phyloP scores from a whole-genome alignment of 1,140 invertebrate genomes.

The Lepidurus apus region DNA sequence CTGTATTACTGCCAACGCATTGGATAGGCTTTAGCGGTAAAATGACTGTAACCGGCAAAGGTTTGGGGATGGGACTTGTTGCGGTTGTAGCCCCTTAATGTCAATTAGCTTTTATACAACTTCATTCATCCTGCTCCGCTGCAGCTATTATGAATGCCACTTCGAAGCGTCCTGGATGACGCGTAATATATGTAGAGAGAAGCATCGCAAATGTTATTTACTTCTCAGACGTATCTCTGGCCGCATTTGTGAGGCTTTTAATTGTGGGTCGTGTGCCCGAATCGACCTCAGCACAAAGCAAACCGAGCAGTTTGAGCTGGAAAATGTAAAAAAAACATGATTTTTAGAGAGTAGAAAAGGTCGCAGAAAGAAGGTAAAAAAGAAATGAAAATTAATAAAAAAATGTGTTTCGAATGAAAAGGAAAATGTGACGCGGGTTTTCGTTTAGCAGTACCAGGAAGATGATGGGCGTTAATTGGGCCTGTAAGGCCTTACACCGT shows the following conservation, averaged over 20 bases:
- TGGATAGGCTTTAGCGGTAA: neutral
- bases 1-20: neutral
- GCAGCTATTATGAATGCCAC: neutral
- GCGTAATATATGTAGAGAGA: neutral
- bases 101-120: constrained; percentile 22
- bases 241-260: neutral
- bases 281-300: too few species aligned
- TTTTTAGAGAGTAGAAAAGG: too few species aligned
- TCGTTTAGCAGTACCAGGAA: neutral
- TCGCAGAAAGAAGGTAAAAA: too few species aligned
- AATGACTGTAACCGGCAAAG: too few species aligned
- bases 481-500: neutral
- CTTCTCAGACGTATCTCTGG: neutral
- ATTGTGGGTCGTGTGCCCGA: neutral
- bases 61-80: neutral
- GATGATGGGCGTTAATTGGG: constrained; percentile 18
- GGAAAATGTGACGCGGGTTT: neutral
- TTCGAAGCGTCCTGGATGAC: neutral
- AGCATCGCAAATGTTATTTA: neutral
- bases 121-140: neutral
- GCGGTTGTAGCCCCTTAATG: neutral
- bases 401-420: neutral
- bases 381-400: too few species aligned
- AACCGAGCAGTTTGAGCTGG: too few species aligned
- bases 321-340: too few species aligned